Evolutionary conservation across 2,113 vertebrate genomes (phyloP).

Genomic region (Fregetta grallaria): DNA sequence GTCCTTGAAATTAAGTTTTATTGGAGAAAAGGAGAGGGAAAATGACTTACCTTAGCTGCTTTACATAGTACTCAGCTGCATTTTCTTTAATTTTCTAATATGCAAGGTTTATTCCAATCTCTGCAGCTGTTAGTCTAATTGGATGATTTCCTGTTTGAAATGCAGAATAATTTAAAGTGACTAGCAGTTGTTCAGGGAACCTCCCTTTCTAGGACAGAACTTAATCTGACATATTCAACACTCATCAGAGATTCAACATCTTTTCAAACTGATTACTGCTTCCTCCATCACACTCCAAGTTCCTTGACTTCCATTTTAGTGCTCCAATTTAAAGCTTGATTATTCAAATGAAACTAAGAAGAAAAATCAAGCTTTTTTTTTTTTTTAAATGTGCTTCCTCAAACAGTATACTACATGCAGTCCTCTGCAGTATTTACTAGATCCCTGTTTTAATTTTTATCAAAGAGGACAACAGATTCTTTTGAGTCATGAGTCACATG

Average conservation of each 20-base stretch:
- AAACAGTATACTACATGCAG: neutral
- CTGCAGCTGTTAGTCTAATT: conserved; percentile 67
- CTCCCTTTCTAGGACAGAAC: conserved; percentile 62
- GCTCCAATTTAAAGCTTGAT: conserved; percentile 39
- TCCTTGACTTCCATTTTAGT: conserved; percentile 52
- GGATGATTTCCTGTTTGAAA: conserved; percentile 72
- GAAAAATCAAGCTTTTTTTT: neutral
- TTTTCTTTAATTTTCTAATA: conserved; percentile 58
- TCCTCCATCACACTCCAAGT: conserved; percentile 26
- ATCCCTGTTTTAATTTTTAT: neutral
- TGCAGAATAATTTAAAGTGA: conserved; percentile 69
- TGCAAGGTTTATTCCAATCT: conserved; percentile 39
- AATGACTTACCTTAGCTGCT: conserved; percentile 4
- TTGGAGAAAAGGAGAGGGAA: neutral
- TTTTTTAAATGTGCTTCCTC: neutral
- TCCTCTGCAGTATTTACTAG: neutral
- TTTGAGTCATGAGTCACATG: neutral
- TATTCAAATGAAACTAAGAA: conserved; percentile 44
- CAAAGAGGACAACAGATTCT: neutral
- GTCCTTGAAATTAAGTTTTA: conserved; percentile 37
- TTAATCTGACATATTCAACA: conserved; percentile 50
- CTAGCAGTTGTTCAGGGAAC: conserved; percentile 61
- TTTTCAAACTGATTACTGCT: conserved; percentile 60
- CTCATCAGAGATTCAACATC: conserved; percentile 62
- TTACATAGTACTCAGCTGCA: neutral